Percentiles rank a stretch among this genome's conserved stretches.
These are phyloP conservation scores for Neolamprologus hecqui DNA, from an alignment of 2,113 vertebrate species.

Conservation along the genomic window DNA sequence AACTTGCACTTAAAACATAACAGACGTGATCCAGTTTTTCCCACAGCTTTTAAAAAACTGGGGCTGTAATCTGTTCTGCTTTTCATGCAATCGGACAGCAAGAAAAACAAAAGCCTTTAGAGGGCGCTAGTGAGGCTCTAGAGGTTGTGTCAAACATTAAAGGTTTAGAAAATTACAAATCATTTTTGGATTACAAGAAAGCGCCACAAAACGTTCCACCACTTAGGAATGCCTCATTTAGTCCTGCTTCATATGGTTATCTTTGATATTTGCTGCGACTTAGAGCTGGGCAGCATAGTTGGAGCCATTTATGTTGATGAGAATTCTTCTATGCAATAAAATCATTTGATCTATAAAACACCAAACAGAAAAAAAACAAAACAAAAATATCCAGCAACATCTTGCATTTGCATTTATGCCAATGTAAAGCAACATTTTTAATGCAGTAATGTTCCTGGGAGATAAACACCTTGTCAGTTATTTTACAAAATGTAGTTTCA, in stretches of 20 bases:
- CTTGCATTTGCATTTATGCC: neutral
- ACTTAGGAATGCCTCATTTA: neutral
- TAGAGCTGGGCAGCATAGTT: neutral
- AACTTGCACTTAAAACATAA: rapidly evolving
- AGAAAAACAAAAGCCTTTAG: rapidly evolving
- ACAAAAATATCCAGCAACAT: neutral
- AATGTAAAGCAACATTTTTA: neutral
- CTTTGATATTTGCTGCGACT: neutral
- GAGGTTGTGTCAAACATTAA: neutral
- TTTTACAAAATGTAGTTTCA: neutral
- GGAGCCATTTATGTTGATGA: neutral
- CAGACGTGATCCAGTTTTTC: neutral
- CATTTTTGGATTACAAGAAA: neutral
- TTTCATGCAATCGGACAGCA: neutral
- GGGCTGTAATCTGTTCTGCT: neutral
- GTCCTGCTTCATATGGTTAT: neutral
- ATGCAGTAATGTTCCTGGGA: neutral
- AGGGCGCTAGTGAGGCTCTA: neutral
- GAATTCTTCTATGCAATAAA: neutral
- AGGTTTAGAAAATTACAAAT: neutral
- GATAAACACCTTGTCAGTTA: neutral
- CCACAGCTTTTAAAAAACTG: neutral
- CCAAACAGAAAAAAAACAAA: neutral
- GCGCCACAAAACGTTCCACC: neutral
- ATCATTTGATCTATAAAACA: neutral